Base-by-base conservation (phyloP, 2,888 invertebrate species). In the Epirrhoe alternata region DNA sequence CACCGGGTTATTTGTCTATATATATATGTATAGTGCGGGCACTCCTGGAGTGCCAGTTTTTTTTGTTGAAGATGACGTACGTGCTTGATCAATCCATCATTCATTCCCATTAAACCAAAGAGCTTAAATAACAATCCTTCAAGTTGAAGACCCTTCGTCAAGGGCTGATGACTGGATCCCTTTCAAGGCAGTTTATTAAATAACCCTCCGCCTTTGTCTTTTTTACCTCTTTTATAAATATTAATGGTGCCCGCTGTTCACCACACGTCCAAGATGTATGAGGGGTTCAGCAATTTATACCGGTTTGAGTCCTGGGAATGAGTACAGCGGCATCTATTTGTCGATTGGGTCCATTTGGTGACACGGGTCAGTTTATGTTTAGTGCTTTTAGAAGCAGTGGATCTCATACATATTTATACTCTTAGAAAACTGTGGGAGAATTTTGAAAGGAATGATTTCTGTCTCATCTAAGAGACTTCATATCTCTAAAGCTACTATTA, bases 401-500 rank as follows among this genome's bases (percentile, higher is more conserved):
- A 66, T 72, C 80, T 85, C 86, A 90, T 90, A 86, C 86, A 92
- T 90, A 89, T 90, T 72, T 57, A 73, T 63, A 62, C 30, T 24
- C 24, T 1, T 24, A 49, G 51, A 30, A 17, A 58, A 57, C 61
- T 38, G 42, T 31, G 52, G n/a, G 54, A 52, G 8, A n/a, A 61
- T 38, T 47, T 52, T 47, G 0, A 47, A 33, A 12, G 58, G 16
- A 63, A 12, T 24, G 24, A 3, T 24, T 24, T 24, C 24, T 24
- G 24, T 3, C 24, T 24, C 3, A 24, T 24, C 24, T 24, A 24
- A 24, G 24, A 24, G 1, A 24, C 24, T 24, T 24, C 24, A 24
- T 24, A 24, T 24, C 24, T 24, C 24, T 24, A 1, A 24, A 24
- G 24, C 1, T 24, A 24, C 24, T 24, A 24, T 24, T 24, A 24